These are phyloP conservation scores for Epinephelus moara DNA, from an alignment of 2,113 vertebrate species.

Conservation along the genomic window DNA sequence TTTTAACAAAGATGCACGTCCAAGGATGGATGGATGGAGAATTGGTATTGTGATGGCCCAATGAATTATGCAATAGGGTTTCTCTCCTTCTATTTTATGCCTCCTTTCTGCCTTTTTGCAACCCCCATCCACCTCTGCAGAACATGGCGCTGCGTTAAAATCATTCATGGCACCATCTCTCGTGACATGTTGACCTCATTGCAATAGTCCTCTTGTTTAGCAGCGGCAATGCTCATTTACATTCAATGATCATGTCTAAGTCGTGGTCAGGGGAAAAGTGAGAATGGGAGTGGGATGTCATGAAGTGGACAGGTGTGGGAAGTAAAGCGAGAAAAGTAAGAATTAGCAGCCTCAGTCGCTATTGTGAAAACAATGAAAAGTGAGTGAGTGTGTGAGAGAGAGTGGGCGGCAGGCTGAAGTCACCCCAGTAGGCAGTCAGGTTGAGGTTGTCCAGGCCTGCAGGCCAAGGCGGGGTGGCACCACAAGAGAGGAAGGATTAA, in stretches of 20 bases:
- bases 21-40: constrained; percentile 9
- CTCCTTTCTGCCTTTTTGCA: constrained; percentile 32
- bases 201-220: neutral
- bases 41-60: constrained; percentile 29
- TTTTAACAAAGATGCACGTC: constrained; percentile 44
- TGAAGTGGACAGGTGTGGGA: neutral
- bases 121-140: constrained; percentile 14
- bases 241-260: neutral
- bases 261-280: neutral
- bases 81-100: constrained; percentile 20
- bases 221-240: constrained; percentile 6
- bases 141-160: constrained; percentile 27
- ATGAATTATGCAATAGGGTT: constrained; percentile 60
- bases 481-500: constrained; percentile 59
- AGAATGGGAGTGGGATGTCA: neutral
- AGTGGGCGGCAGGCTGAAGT: constrained; percentile 14
- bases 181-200: constrained; percentile 54
- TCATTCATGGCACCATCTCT: constrained; percentile 39
- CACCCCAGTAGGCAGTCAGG: constrained; percentile 16
- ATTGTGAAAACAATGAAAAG: constrained; percentile 17
- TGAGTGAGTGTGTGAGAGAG: neutral
- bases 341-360: neutral
- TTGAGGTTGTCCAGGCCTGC: constrained; percentile 59
- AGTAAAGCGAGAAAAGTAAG: neutral
- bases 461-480: constrained; percentile 59